A percentile compares a stretch with the other conserved stretches of the same genome.
phyloP scores from a whole-genome alignment of 2,797 vertebrate species.

The Oryzias sinensis region DNA sequence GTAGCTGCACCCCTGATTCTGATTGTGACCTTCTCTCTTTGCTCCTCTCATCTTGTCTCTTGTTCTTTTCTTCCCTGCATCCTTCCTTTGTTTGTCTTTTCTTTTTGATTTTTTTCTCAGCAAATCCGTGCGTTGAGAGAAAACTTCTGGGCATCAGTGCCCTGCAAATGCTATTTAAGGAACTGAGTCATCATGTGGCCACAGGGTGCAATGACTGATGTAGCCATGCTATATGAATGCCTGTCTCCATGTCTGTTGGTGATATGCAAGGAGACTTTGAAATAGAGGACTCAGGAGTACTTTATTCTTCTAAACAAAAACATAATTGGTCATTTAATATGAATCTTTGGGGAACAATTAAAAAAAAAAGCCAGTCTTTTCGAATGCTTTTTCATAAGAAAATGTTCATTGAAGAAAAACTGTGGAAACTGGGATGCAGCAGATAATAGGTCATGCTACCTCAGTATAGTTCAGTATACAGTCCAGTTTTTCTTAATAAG shows the following conservation, averaged over 20 bases:
- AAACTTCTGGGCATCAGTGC: slow-evolving; percentile 64
- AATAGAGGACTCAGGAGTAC: background rate
- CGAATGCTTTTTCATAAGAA: slow-evolving; percentile 7
- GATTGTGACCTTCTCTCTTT: slow-evolving; percentile 20
- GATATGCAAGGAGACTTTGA: background rate
- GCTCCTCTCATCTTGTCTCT: slow-evolving; percentile 11
- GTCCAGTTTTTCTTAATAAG: too few species aligned
- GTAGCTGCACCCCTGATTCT: slow-evolving; percentile 47
- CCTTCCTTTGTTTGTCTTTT: background rate
- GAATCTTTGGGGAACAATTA: too few species aligned
- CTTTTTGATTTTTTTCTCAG: slow-evolving; percentile 3
- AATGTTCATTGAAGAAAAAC: slow-evolving; percentile 8
- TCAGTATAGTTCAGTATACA: too few species aligned
- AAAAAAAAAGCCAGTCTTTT: too few species aligned
- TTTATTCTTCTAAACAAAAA: background rate
- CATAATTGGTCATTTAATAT: too few species aligned
- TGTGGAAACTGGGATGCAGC: slow-evolving; percentile 1
- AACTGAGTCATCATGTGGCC: slow-evolving; percentile 67
- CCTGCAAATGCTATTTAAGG: slow-evolving; percentile 72
- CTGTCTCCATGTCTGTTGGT: slow-evolving; percentile 28
- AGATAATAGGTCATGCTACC: too few species aligned
- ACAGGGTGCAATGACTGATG: slow-evolving; percentile 50
- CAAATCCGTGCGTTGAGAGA: slow-evolving; percentile 8
- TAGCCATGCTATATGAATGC: slow-evolving; percentile 11
- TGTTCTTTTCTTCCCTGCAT: slow-evolving; percentile 14